Conservation (phyloP, 2,797 vertebrate species). For the Lagodon rhomboides region DNA sequence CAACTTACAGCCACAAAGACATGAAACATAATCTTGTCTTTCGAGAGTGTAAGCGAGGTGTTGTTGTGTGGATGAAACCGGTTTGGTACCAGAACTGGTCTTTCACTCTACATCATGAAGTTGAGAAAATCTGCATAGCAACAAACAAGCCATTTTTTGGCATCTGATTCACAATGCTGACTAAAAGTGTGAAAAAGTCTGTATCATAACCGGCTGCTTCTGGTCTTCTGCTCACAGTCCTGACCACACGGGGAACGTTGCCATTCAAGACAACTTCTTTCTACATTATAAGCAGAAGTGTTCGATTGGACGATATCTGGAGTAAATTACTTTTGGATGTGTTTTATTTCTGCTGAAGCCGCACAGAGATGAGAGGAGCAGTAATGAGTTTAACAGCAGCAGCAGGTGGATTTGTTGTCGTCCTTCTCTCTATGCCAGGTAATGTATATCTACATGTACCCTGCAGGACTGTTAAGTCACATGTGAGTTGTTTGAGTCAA, state of each 20-base stretch:
- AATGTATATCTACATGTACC: neutral
- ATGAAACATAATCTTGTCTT: too few relatives aligned
- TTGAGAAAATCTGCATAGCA: neutral
- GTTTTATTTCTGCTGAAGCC: too few relatives aligned
- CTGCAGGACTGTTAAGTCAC: neutral
- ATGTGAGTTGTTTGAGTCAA: too few relatives aligned
- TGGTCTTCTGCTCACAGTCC: neutral
- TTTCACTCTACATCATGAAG: neutral
- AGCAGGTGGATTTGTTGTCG: neutral
- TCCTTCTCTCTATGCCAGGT: constrained; percentile 9
- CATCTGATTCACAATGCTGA: neutral
- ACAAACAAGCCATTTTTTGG: neutral
- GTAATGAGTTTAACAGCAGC: constrained; percentile 15
- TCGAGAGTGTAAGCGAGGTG: neutral
- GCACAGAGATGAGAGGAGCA: neutral
- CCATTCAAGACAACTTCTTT: neutral
- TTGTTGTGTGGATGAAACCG: neutral
- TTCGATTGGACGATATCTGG: neutral
- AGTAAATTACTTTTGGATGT: neutral
- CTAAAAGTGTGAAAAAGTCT: neutral
- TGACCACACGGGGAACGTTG: neutral
- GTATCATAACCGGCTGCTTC: neutral
- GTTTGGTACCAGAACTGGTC: neutral
- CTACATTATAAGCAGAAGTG: neutral
- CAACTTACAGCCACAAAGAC: neutral